A percentile compares a stretch with the other conserved stretches of the same genome.
Conservation (phyloP, 2,888 invertebrate species). For the Deilephila elpenor region DNA sequence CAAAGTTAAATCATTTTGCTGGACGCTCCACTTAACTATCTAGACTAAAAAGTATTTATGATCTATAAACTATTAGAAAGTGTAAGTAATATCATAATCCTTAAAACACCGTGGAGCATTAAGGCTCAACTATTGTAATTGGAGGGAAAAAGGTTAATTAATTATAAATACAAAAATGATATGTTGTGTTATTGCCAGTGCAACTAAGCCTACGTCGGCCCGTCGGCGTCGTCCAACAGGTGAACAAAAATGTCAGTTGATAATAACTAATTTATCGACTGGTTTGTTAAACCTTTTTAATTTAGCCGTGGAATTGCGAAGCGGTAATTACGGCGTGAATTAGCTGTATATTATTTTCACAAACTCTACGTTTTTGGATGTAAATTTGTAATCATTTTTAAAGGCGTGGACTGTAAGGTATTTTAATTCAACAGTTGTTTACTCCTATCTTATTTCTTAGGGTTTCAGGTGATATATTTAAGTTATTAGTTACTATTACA, state of each 20-base stretch:
- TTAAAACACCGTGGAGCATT: neutral
- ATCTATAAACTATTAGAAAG: neutral
- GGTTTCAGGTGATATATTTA: too few relatives aligned
- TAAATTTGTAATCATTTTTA: too few relatives aligned
- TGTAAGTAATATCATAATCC: neutral
- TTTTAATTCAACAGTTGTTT: too few relatives aligned
- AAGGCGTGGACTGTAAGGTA: too few relatives aligned
- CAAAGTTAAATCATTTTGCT: neutral
- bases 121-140: neutral
- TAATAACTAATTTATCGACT: slow-evolving; percentile 51
- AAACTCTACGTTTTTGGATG: too few relatives aligned
- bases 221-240: slow-evolving; percentile 42
- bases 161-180: neutral
- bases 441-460: too few relatives aligned
- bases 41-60: too few relatives aligned
- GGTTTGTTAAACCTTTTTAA: slow-evolving; percentile 42
- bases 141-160: slow-evolving; percentile 1
- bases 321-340: too few relatives aligned
- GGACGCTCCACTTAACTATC: too few relatives aligned
- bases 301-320: neutral
- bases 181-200: neutral
- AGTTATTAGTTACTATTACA: too few relatives aligned
- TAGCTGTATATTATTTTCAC: too few relatives aligned
- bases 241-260: slow-evolving; percentile 57
- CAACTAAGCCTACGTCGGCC: slow-evolving; percentile 1